Conservation (phyloP, 2,888 invertebrate species). For the Ypsolopha scabrella region DNA sequence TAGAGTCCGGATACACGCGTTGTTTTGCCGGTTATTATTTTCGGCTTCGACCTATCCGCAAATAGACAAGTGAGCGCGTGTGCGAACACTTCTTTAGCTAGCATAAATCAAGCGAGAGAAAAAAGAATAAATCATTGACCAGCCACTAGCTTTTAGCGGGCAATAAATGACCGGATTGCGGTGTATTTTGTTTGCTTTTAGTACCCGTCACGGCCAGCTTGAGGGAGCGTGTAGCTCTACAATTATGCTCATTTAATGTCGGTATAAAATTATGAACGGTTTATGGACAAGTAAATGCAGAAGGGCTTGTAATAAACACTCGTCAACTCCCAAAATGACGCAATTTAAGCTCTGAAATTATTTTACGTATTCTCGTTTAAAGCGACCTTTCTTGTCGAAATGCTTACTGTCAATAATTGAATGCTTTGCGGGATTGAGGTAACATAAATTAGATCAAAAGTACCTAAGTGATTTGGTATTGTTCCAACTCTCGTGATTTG, state of each 20-base stretch:
- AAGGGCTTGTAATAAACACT: background rate
- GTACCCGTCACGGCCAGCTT: conserved; percentile 11
- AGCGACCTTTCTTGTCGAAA: background rate
- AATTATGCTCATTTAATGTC: conserved; percentile 3
- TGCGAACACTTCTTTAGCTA: conserved; percentile 37
- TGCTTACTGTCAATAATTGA: too few species aligned
- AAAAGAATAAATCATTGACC: conserved; percentile 36
- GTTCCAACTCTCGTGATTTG: too few species aligned
- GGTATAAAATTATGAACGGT: background rate
- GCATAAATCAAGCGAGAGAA: conserved; percentile 36
- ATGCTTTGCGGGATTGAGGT: too few species aligned
- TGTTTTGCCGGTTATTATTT: conserved; percentile 43
- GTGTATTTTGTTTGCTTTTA: conserved; percentile 23
- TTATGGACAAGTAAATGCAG: background rate
- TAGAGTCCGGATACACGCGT: conserved; percentile 43
- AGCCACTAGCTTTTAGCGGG: conserved; percentile 26
- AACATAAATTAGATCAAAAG: too few species aligned
- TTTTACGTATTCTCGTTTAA: background rate
- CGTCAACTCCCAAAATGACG: background rate
- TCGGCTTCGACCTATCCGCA: conserved; percentile 30
- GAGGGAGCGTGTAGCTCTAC: conserved; percentile 1
- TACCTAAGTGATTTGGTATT: too few species aligned
- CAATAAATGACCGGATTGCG: conserved; percentile 24
- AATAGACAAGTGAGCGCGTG: conserved; percentile 40
- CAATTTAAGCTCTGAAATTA: background rate